Conservation (phyloP, 1,140 invertebrate genomes). For the Apocrypta bakeri region DNA sequence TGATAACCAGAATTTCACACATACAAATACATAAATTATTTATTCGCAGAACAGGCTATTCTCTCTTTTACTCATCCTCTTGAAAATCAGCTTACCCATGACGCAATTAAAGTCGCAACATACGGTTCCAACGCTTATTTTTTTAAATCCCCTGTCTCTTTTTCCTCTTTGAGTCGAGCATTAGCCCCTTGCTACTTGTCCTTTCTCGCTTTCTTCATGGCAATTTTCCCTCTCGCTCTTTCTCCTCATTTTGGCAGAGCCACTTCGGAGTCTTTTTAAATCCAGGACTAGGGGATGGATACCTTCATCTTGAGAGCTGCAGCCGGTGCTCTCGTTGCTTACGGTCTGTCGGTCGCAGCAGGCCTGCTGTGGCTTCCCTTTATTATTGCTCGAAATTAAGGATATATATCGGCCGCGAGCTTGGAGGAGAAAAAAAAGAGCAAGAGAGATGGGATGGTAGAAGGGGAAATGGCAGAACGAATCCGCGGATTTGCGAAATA, state of each 20-base stretch:
- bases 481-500: slow-evolving; percentile 6
- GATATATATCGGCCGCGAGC: neutral
- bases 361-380: slow-evolving; percentile 47
- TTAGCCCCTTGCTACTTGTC: neutral
- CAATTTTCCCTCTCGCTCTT: neutral
- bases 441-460: neutral
- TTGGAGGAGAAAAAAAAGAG: neutral
- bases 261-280: slow-evolving; percentile 33
- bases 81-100: slow-evolving; percentile 43
- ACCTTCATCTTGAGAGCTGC: slow-evolving; percentile 42
- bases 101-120: slow-evolving; percentile 31
- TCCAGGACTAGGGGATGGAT: slow-evolving; percentile 45
- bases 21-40: too few relatives aligned
- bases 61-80: slow-evolving; percentile 5
- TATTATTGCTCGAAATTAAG: slow-evolving; percentile 54
- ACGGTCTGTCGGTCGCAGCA: slow-evolving; percentile 36
- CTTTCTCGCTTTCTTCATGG: neutral
- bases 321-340: slow-evolving; percentile 53
- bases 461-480: neutral
- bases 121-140: slow-evolving; percentile 27
- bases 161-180: neutral
- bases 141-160: neutral
- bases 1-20: too few relatives aligned
- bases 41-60: too few relatives aligned
- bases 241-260: neutral